Conservation (phyloP, 2,797 vertebrate species). For the Eurystomus glaucurus region DNA sequence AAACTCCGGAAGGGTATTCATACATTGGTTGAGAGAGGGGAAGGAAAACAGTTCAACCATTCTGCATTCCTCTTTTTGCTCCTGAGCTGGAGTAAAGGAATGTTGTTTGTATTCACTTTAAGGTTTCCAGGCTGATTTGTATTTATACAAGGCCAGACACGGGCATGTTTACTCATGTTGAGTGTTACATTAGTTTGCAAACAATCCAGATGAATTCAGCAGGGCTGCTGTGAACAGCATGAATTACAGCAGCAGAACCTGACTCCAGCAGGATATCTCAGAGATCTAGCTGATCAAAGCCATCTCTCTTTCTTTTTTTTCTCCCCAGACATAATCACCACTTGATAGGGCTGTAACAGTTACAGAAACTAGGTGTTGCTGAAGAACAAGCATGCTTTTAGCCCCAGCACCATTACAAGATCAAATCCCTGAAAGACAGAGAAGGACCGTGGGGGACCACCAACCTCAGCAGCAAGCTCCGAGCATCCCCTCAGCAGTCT, state of each 20-base stretch:
- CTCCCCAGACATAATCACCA: background rate
- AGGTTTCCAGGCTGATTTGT: slow-evolving; percentile 22
- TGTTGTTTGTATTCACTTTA: slow-evolving; percentile 18
- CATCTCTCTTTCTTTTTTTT: background rate
- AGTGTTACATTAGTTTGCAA: background rate
- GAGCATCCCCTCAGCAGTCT: background rate
- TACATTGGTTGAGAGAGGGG: background rate
- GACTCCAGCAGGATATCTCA: background rate
- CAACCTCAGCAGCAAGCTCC: background rate
- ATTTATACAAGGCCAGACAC: slow-evolving; percentile 4
- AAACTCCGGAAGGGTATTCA: background rate
- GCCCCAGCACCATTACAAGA: background rate
- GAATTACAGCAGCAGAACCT: background rate
- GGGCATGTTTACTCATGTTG: background rate
- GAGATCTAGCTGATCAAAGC: background rate
- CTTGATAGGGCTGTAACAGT: accelerated
- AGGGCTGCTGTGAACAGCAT: background rate
- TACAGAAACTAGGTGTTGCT: background rate
- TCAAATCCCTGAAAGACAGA: background rate
- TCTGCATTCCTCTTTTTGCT: background rate
- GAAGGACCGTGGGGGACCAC: accelerated
- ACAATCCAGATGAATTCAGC: background rate
- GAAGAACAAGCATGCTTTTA: background rate
- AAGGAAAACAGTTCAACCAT: background rate
- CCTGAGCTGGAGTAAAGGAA: background rate